A percentile compares a stretch with the other conserved stretches of the same genome.
Conservation (phyloP, 2,888 invertebrate genomes). For the Mesodorylaimus sp. region DNA sequence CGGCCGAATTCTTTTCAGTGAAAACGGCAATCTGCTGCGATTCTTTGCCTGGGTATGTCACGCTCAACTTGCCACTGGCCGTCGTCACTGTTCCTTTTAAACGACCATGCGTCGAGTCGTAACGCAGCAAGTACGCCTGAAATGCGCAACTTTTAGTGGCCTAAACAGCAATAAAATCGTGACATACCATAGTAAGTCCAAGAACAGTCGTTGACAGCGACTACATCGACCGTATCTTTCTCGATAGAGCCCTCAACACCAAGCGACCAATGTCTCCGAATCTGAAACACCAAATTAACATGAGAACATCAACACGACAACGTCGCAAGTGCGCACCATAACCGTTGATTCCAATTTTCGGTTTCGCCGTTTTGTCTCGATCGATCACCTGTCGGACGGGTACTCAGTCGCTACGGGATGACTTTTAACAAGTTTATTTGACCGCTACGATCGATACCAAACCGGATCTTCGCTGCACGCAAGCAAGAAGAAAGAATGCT, state of each 20-base stretch:
- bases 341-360: constrained; percentile 77
- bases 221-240: constrained; percentile 45
- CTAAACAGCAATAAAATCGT: background rate
- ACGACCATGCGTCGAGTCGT: constrained; percentile 33
- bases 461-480: no score
- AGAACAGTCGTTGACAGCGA: constrained; percentile 82
- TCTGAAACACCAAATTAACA: constrained; percentile 20
- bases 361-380: constrained; percentile 40
- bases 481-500: no score
- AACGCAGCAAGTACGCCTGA: constrained; percentile 36
- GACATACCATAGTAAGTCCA: constrained; percentile 68
- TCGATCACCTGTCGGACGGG: no score
- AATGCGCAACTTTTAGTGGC: constrained; percentile 11
- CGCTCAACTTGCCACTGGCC: constrained; percentile 27
- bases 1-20: constrained; percentile 23
- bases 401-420: no score
- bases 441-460: no score
- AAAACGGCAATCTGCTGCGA: constrained; percentile 23
- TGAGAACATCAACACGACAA: background rate
- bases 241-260: constrained; percentile 67
- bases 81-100: constrained; percentile 28
- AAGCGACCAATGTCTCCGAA: constrained; percentile 84
- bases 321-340: background rate
- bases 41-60: constrained; percentile 15
- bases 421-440: no score